Evolutionary conservation across 2,888 invertebrate genomes (phyloP).

Genomic region (Antheraea assamensis): DNA sequence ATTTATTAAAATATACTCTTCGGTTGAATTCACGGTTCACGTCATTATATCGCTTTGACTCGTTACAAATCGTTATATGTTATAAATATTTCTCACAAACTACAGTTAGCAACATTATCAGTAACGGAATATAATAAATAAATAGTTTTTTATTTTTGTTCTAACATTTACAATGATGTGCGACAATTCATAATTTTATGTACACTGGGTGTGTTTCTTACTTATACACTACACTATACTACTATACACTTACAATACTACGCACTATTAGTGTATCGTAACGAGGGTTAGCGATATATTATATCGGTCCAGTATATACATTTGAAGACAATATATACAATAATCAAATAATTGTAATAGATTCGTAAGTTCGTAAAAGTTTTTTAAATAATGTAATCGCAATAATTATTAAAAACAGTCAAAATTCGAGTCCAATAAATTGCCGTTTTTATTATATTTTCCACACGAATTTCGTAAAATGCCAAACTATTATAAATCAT

Average conservation of each 20-base stretch:
- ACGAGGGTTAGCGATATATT: not conserved
- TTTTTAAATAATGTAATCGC: not conserved
- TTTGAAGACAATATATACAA: not conserved
- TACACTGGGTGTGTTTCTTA: not conserved
- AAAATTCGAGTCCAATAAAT: not conserved
- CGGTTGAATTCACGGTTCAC: not conserved
- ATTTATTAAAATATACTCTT: not conserved
- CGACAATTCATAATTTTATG: not conserved
- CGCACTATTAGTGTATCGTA: not conserved
- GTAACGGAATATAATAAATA: not conserved
- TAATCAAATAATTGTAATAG: not conserved
- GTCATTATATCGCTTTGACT: not conserved
- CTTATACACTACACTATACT: too few relatives aligned
- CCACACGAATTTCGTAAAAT: not conserved
- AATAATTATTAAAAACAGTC: not conserved
- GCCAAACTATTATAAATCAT: not conserved
- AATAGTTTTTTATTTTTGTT: not conserved
- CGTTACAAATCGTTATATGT: not conserved
- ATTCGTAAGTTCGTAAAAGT: not conserved
- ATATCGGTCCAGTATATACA: not conserved
- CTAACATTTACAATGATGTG: not conserved
- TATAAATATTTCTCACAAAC: not conserved
- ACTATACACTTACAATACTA: too few relatives aligned
- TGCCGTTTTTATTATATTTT: not conserved
- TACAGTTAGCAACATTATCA: not conserved